Base-by-base conservation (phyloP, 2,888 invertebrate species). In the Watsonalla cultraria region DNA sequence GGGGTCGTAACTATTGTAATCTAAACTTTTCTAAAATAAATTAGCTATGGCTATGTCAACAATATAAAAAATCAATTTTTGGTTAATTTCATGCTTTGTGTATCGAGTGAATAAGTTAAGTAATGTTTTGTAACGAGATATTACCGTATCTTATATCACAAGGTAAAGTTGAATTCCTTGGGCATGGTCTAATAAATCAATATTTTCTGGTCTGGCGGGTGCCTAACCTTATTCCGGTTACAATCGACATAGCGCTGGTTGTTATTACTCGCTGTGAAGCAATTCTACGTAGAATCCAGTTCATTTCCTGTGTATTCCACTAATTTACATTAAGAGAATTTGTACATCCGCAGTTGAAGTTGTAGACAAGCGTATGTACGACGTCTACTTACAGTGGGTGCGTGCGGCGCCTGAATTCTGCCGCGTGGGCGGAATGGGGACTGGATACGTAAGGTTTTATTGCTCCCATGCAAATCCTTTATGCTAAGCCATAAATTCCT, bases 341-440 rank as follows among this genome's bases (percentile, higher is more conserved):
- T 51, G 63, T 60, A 56, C 60, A 63, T 65, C 56, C 57, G 54
- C 52, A 58, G 56, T 46, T 54, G 45, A 54, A 51, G 35, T 47
- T 51, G 46, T 47, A 54, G 49, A 46, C 51, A 42, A 56, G 51
- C 46, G 53, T 61, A 55, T 54, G 49, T 61, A 57, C 52, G 33
- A 47, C 51, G 52, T 56, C 56, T 51, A 59, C 60, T 61, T 62
- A 61, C 57, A 64, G 59, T 69, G 66, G 56, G 72, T 75, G 72
- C 72, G 78, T 75, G 70, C 69, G 86, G 86, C 86, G 86, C 84
- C 88, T 81, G 65, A 76, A 81, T 86, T 87, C 86, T 85, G 84
- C 62, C 68, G 80, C 80, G 86, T 86, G 80, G 86, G 87, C 79
- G 86, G 76, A 73, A 78, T 78, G 72, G 76, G 76, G 70, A 75